Evolutionary conservation across 2,113 vertebrate genomes (phyloP), one percentile per base, ranked within the genome.

Genomic region (Nothoprocta pentlandii): DNA sequence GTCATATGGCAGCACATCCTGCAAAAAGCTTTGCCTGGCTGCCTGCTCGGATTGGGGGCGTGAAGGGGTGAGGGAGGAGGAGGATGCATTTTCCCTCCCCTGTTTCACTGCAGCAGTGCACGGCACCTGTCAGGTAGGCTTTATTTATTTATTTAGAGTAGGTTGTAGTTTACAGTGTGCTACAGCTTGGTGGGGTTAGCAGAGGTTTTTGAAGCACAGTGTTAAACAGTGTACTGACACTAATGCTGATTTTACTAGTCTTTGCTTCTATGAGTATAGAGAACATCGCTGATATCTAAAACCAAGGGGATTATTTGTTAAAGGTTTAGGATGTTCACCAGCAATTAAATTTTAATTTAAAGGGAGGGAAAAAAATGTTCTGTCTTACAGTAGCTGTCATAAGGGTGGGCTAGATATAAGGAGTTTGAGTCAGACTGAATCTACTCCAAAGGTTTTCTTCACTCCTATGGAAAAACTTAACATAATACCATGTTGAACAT

Each of bases 341-440:
- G 19, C 61, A 68, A 71, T 53, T 75, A 82, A 87, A 85, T 44
- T 22, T 26, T 19, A 32, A 51, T 32, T 44, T 53, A 39, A 47
- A 32, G 22, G 25, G 28, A 14, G 44, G 25, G 47, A 53, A 12
- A 56, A 47, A 9, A 26, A 10, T 73, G 44, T 71, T 87, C 82
- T 49, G 34, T 85, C 46, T 36, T 83, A 91, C 8, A 87, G 32
- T 69, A 89, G 67, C 77, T 14, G 22, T 54, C 41, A 16, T 59
- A 80, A 89, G 71, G 81, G 42, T 81, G 9, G 25, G 15, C 22
- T 87, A 92, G 84, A 80, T 90, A 46, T 71, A 89, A 93, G 64
- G 63, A 83, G 51, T 79, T 91, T 78, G 90, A 89, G 87, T 87
- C 90, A 87, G 49, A 81, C 80, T 96, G 89, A 81, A 91, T 67